Percentiles rank a stretch among this genome's conserved stretches.
Evolutionary conservation across 2,113 vertebrate genomes (phyloP).

Genomic region (Calyptomena viridis): DNA sequence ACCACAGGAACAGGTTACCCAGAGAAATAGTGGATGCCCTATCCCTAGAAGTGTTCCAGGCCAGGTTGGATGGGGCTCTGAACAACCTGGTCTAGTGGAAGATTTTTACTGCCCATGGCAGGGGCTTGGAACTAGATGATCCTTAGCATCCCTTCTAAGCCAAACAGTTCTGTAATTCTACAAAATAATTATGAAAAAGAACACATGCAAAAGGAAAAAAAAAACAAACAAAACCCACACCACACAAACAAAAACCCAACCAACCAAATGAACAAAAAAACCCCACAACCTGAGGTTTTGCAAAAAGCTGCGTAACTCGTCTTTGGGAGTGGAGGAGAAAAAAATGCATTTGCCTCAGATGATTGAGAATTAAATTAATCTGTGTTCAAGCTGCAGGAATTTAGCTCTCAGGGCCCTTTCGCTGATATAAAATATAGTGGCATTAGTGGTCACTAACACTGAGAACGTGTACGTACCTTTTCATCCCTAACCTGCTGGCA

Average conservation of each 20-base stretch:
- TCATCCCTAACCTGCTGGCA: neutral
- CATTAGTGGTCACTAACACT: neutral
- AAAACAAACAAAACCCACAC: too few relatives aligned
- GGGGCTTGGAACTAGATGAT: accelerated
- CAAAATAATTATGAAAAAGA: neutral
- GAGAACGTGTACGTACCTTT: accelerated
- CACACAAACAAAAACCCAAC: too few relatives aligned
- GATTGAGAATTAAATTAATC: neutral
- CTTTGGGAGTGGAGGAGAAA: neutral
- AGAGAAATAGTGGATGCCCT: neutral
- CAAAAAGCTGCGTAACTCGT: neutral
- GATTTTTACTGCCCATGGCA: neutral
- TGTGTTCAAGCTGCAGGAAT: neutral
- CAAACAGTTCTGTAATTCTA: neutral
- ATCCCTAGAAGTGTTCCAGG: neutral
- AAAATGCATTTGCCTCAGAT: neutral
- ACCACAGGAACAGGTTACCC: neutral
- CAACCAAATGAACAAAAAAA: neutral
- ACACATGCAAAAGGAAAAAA: neutral
- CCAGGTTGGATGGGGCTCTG: too few relatives aligned
- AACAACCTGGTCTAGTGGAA: neutral
- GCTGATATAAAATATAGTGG: neutral
- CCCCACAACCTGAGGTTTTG: neutral
- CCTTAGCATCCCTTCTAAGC: neutral
- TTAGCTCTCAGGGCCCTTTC: neutral